Conservation (phyloP, 2,888 invertebrate genomes). For the Tanytarsus gracilentus region DNA sequence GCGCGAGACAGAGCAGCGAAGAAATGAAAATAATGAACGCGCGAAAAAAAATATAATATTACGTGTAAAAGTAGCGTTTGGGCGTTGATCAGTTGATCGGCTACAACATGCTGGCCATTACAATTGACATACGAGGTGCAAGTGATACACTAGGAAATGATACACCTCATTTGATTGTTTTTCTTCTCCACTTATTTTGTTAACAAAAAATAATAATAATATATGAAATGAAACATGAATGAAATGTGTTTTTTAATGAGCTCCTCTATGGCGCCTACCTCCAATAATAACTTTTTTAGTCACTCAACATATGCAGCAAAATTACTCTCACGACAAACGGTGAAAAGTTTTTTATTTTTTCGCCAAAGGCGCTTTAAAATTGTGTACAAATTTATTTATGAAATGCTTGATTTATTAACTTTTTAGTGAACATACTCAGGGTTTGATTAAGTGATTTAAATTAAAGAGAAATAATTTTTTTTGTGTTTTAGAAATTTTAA, state of each 20-base stretch:
- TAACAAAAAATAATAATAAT: not conserved
- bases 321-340: no score
- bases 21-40: not conserved
- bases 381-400: no score
- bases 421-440: no score
- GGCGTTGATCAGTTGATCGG: slow-evolving; percentile 17
- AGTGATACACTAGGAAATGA: slow-evolving; percentile 23
- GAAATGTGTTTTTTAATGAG: not conserved
- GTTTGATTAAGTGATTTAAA: no score
- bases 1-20: no score
- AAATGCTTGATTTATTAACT: no score
- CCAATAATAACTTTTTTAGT: not conserved
- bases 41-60: not conserved
- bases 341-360: no score
- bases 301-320: no score
- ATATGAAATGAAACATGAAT: not conserved
- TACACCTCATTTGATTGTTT: not conserved
- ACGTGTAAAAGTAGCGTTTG: slow-evolving; percentile 9
- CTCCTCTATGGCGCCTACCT: slow-evolving; percentile 6
- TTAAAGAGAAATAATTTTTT: no score
- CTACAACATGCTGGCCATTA: slow-evolving; percentile 24
- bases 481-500: no score
- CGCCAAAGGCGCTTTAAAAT: no score
- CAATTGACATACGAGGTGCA: slow-evolving; percentile 24
- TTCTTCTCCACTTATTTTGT: not conserved